These are phyloP conservation scores for Seira ritae DNA, from an alignment of 2,888 invertebrate species.

Conservation along the genomic window DNA sequence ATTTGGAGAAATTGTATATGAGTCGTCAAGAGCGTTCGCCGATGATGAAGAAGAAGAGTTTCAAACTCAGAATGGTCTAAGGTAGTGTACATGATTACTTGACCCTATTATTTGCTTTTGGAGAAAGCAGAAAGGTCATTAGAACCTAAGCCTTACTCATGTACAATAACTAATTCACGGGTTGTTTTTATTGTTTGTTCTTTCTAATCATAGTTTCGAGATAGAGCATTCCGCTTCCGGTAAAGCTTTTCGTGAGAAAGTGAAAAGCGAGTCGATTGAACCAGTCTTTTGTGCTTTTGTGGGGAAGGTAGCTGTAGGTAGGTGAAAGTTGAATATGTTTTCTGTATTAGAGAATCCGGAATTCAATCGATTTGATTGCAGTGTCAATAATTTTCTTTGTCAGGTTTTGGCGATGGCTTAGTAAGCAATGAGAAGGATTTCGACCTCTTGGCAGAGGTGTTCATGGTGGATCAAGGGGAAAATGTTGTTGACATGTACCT, in stretches of 20 bases:
- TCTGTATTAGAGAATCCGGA: not conserved
- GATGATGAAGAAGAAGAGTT: slow-evolving; percentile 71
- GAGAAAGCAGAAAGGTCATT: not conserved
- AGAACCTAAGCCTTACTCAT: too few relatives aligned
- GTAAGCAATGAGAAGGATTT: slow-evolving; percentile 45
- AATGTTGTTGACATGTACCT: slow-evolving; percentile 64
- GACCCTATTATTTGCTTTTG: slow-evolving; percentile 2
- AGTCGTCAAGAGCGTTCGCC: slow-evolving; percentile 71
- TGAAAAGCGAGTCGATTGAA: slow-evolving; percentile 8
- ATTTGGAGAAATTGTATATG: slow-evolving; percentile 71
- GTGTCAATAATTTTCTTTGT: not conserved
- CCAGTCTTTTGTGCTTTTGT: slow-evolving; percentile 63
- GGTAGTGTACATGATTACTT: slow-evolving; percentile 9
- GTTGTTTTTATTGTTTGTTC: too few relatives aligned
- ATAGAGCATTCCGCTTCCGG: slow-evolving; percentile 56
- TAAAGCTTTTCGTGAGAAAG: slow-evolving; percentile 39
- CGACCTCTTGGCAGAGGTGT: slow-evolving; percentile 52
- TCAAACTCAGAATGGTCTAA: slow-evolving; percentile 77
- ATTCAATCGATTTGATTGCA: not conserved
- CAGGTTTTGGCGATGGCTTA: slow-evolving; percentile 68
- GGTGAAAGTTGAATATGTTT: slow-evolving; percentile 7
- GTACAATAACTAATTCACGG: too few relatives aligned
- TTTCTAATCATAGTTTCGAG: slow-evolving; percentile 54
- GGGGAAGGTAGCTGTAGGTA: slow-evolving; percentile 67
- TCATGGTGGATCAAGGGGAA: slow-evolving; percentile 63